Evolutionary conservation across 1,140 invertebrate genomes (phyloP).

Genomic region (Samia ricini): DNA sequence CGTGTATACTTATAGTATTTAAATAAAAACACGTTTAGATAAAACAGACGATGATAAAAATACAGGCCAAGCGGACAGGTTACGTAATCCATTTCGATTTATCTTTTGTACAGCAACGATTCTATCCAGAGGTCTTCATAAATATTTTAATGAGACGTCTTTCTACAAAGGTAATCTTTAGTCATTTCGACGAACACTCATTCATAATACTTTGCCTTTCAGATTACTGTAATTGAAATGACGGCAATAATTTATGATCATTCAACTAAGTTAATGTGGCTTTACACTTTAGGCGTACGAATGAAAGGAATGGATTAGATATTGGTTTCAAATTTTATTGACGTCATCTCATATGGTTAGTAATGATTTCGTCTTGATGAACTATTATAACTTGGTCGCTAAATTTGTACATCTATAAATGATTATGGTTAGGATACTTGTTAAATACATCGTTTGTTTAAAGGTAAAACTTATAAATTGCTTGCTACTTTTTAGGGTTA

Average conservation of each 20-base stretch:
- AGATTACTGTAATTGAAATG: constrained; percentile 19
- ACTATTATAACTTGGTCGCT: no score
- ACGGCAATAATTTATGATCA: background rate
- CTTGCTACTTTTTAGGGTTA: no score
- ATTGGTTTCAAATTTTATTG: background rate
- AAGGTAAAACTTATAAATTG: no score
- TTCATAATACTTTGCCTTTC: constrained; percentile 37
- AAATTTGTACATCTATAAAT: no score
- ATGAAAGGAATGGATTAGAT: background rate
- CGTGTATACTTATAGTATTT: background rate
- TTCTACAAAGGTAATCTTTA: constrained; percentile 41
- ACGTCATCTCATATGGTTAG: background rate
- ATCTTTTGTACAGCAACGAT: background rate
- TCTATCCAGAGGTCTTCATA: constrained; percentile 24
- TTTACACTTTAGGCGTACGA: background rate
- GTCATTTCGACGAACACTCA: constrained; percentile 39
- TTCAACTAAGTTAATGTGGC: background rate
- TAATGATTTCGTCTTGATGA: no score
- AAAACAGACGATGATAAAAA: background rate
- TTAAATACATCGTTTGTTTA: no score
- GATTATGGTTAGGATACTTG: no score
- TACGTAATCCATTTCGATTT: background rate
- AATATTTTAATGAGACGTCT: constrained; percentile 45
- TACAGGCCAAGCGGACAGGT: background rate
- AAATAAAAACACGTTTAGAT: background rate